phyloP scores from a whole-genome alignment of 2,113 vertebrate species.

The Stegastes partitus region DNA sequence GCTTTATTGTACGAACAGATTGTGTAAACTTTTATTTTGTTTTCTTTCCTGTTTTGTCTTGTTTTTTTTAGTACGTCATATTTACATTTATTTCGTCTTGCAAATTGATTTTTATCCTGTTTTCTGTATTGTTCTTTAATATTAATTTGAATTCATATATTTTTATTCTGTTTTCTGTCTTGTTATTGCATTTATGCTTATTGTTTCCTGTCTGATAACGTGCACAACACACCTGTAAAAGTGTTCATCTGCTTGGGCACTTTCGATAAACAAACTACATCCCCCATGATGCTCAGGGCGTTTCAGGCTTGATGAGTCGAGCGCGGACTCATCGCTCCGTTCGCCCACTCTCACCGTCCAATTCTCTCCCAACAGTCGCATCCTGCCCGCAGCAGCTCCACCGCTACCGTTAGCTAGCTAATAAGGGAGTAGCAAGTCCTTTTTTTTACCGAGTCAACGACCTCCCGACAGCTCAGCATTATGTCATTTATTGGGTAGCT shows the following conservation, averaged over 20 bases:
- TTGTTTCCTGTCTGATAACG: background rate
- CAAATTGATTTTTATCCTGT: no score
- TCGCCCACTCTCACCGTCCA: constrained; percentile 30
- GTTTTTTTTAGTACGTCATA: no score
- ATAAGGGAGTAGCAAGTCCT: constrained; percentile 20
- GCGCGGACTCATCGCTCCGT: constrained; percentile 1
- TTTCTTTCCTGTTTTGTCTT: no score
- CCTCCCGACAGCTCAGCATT: background rate
- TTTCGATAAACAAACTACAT: constrained; percentile 36
- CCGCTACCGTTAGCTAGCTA: constrained; percentile 62
- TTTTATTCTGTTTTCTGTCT: no score
- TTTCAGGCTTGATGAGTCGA: constrained; percentile 45
- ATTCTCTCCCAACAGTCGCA: constrained; percentile 40
- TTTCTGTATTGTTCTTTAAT: no score
- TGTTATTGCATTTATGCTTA: background rate
- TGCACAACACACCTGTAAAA: no score
- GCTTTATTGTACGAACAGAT: no score
- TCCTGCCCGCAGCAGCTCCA: constrained; percentile 43
- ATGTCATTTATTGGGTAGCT: background rate
- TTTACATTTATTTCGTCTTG: no score
- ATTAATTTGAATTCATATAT: no score
- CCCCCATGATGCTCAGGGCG: constrained; percentile 50
- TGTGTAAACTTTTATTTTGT: no score
- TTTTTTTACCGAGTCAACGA: background rate
- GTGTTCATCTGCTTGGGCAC: no score